A percentile compares a stretch with the other conserved stretches of the same genome.
These are phyloP conservation scores for Sphaeramia orbicularis DNA, from an alignment of 2,797 vertebrate genomes.

Conservation along the genomic window DNA sequence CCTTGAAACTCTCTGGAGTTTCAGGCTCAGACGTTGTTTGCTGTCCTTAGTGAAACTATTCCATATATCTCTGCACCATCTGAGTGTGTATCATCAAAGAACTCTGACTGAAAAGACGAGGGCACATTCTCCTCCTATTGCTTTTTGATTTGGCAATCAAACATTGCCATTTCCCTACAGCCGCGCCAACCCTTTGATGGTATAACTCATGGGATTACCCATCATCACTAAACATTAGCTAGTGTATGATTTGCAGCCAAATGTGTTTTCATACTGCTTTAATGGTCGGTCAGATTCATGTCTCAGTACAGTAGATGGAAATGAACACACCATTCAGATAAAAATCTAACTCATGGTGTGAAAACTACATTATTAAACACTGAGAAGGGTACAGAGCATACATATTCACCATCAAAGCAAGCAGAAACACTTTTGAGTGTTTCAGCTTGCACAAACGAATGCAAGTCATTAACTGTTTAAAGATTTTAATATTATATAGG, in stretches of 20 bases:
- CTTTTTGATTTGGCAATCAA: slow-evolving; percentile 17
- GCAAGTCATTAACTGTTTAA: neutral
- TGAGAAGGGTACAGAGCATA: too few species aligned
- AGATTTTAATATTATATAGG: neutral
- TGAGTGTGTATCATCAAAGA: slow-evolving; percentile 16
- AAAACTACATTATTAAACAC: too few species aligned
- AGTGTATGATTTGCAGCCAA: neutral
- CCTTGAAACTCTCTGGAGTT: slow-evolving; percentile 2
- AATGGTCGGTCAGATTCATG: slow-evolving; percentile 5
- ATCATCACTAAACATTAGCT: slow-evolving; percentile 15
- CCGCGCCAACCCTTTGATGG: slow-evolving; percentile 28
- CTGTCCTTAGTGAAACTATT: neutral
- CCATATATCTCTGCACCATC: slow-evolving; percentile 1
- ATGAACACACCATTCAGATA: neutral
- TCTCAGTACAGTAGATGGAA: slow-evolving; percentile 1
- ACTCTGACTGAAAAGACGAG: slow-evolving; percentile 9
- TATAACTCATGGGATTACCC: slow-evolving; percentile 1
- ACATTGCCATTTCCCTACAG: neutral
- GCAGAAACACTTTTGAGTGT: slow-evolving; percentile 1
- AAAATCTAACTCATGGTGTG: neutral
- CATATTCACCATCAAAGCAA: too few species aligned
- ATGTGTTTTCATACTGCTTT: neutral
- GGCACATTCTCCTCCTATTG: neutral
- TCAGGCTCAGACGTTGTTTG: slow-evolving; percentile 11
- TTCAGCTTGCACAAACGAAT: slow-evolving; percentile 2